These are phyloP conservation scores for Spilogale gracilis DNA, from an alignment of 2,113 vertebrate genomes.

Conservation along the genomic window DNA sequence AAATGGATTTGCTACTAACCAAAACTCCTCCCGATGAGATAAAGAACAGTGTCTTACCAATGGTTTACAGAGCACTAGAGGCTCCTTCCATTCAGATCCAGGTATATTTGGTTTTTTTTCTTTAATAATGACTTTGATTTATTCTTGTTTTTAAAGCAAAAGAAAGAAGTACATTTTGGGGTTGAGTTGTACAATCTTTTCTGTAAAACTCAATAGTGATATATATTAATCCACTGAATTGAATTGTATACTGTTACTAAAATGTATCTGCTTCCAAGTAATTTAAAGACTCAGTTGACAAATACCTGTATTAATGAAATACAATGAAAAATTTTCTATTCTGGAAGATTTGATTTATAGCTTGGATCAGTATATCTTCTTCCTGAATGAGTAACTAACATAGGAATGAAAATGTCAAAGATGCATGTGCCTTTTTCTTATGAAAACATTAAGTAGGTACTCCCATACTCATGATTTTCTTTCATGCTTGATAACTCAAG, in stretches of 20 bases:
- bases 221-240: slow-evolving; percentile 6
- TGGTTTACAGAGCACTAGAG: slow-evolving; percentile 98
- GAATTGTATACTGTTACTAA: not conserved
- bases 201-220: not conserved
- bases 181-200: slow-evolving; percentile 10
- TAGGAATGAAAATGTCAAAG: slow-evolving; percentile 9
- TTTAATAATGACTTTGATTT: slow-evolving; percentile 43
- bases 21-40: slow-evolving; percentile 98
- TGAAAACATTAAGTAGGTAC: slow-evolving; percentile 12
- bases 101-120: slow-evolving; percentile 86
- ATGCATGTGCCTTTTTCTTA: slow-evolving; percentile 17
- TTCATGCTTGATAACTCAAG: slow-evolving; percentile 29
- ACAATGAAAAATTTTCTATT: slow-evolving; percentile 24
- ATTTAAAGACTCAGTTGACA: slow-evolving; percentile 38
- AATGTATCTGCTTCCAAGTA: not conserved
- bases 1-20: slow-evolving; percentile 98
- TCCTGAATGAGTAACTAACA: slow-evolving; percentile 35
- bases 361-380: not conserved
- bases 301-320: not conserved
- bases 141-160: slow-evolving; percentile 2
- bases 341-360: not conserved
- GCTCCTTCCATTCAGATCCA: slow-evolving; percentile 99
- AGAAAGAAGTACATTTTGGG: not conserved
- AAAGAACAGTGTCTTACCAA: slow-evolving; percentile 96
- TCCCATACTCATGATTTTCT: slow-evolving; percentile 11